A percentile compares a stretch with the other conserved stretches of the same genome.
Conservation (phyloP, 2,797 vertebrate genomes). For the Pelochelys cantorii region DNA sequence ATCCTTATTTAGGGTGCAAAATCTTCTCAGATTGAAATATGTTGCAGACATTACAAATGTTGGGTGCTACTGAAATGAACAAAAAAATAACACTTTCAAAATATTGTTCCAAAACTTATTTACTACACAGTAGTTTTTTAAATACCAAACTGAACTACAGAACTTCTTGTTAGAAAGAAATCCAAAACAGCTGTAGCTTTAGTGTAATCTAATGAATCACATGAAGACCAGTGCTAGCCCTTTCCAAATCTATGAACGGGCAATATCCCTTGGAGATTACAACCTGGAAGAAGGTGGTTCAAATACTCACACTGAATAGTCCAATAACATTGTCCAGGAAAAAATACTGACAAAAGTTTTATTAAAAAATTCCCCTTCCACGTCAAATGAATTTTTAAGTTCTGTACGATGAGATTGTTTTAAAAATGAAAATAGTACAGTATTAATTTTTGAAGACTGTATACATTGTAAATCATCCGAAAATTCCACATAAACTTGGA, state of each 20-base stretch:
- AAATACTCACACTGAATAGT: conserved; percentile 25
- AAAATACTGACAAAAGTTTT: conserved; percentile 71
- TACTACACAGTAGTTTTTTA: background rate
- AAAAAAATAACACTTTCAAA: background rate
- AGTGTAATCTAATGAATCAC: background rate
- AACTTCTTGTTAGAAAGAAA: background rate
- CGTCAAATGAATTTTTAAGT: conserved; percentile 67
- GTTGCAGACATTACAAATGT: background rate
- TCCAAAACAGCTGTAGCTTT: background rate
- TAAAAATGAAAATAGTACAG: conserved; percentile 65
- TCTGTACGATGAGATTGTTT: conserved; percentile 64
- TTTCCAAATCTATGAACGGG: background rate
- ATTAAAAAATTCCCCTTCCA: conserved; percentile 76
- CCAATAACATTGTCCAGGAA: conserved; percentile 63
- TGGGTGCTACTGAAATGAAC: background rate
- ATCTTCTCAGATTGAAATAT: background rate
- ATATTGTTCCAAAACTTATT: background rate
- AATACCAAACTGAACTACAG: background rate
- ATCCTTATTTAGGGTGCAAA: background rate
- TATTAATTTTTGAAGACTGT: conserved; percentile 56
- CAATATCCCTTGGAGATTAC: background rate
- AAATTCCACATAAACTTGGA: conserved; percentile 62
- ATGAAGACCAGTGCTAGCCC: background rate
- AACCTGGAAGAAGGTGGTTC: rapidly evolving
- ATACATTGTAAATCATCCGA: conserved; percentile 55